Evolutionary conservation across 2,888 invertebrate genomes (phyloP), one percentile per base, ranked within the genome.

Genomic region (Penaeus monodon): DNA sequence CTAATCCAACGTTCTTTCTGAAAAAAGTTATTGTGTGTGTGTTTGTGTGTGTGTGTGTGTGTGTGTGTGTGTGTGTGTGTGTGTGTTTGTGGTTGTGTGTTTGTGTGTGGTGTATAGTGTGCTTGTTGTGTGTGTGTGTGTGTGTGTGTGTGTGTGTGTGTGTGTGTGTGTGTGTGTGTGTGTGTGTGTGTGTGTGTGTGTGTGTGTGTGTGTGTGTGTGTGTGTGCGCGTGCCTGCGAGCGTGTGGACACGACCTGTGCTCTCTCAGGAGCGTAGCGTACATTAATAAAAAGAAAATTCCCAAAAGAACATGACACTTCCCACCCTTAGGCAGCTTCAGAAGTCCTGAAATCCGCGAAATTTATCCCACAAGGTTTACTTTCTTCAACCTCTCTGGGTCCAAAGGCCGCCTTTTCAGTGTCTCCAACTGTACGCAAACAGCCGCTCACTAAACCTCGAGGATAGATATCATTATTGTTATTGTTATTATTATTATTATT

Each of bases 1-100:
- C 38, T 44, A 2, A 44, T 44, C 6, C 7, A 2, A 44, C 33
- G 33, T 44, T 44, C 6, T 44, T 44, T 44, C 38, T 8, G 7
- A 6, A 44, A 44, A 44, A 44, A 44, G 38, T 7, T 44, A 7
- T 7, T 44, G 38, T 44, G 38, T 44, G 38, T 44, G 38, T 68
- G 24, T 68, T 1, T 68, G 12, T 68, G 70, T 68, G 70, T 29
- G 70, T 68, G 70, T 68, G 70, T 68, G 70, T 68, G 29, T 68
- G 70, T 68, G 70, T 68, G 70, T 29, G 70, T 68, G 29, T 29
- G 70, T 68, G 70, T 68, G 70, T 68, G 68, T 68, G 4, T 27
- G 68, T 68, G 68, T 68, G 68, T 68, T 6, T 68, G 68, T 68
- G 68, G 6, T 1, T 29, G 29, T 68, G 29, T 68, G n/a, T 29